Evolutionary conservation across 1,140 invertebrate species (phyloP).

Genomic region (Drosophila ohnishii): DNA sequence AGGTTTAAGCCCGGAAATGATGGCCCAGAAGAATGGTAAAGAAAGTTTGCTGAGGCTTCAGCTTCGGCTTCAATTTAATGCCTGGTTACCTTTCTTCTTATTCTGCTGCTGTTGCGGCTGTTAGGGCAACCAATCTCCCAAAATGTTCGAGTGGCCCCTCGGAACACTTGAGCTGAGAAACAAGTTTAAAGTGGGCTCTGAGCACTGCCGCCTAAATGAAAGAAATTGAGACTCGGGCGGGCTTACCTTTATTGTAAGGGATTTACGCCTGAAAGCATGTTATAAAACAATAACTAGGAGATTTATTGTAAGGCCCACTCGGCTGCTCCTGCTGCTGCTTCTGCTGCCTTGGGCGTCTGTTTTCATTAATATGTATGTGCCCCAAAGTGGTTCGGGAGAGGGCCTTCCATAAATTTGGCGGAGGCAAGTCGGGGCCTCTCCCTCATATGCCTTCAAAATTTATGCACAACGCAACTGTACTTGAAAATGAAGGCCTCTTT

Average conservation of each 20-base stretch:
- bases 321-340: background rate
- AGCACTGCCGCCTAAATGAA: conserved; percentile 28
- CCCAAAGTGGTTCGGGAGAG: conserved; percentile 6
- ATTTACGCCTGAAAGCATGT: conserved; percentile 56
- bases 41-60: conserved; percentile 42
- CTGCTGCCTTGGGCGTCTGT: conserved; percentile 26
- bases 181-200: conserved; percentile 64
- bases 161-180: conserved; percentile 39
- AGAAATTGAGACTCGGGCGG: conserved; percentile 40
- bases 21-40: conserved; percentile 23
- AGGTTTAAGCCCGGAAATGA: conserved; percentile 33
- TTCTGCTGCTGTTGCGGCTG: conserved; percentile 15
- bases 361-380: conserved; percentile 37
- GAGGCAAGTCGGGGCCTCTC: background rate
- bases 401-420: conserved; percentile 44
- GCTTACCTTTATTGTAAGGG: conserved; percentile 62
- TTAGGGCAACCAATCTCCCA: conserved; percentile 53
- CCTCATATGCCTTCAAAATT: background rate
- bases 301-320: conserved; percentile 55
- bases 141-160: conserved; percentile 60
- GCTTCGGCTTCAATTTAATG: conserved; percentile 75
- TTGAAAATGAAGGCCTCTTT: conserved; percentile 8
- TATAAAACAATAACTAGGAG: conserved; percentile 72
- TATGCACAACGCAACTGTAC: conserved; percentile 8
- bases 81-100: conserved; percentile 71